A percentile compares a stretch with the other conserved stretches of the same genome.
phyloP scores from a whole-genome alignment of 2,113 vertebrate species.

The Lagopus leucura region DNA sequence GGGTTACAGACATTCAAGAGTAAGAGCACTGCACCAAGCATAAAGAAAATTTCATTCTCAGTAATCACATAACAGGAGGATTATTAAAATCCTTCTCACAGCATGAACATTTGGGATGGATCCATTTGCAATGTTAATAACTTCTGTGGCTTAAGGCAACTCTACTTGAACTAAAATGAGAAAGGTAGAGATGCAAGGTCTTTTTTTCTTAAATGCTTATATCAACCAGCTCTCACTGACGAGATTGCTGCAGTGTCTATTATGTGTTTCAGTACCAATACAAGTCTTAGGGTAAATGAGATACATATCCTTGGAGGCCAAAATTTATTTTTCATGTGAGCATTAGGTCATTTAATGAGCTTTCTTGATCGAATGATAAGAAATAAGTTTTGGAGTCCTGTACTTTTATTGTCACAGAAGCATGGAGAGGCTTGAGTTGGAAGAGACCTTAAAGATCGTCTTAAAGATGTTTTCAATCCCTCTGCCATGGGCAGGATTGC shows the following conservation, averaged over 20 bases:
- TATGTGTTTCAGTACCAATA: neutral
- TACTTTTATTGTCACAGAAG: neutral
- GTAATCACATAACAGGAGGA: constrained; percentile 4
- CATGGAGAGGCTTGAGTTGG: too few relatives aligned
- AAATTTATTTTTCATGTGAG: neutral
- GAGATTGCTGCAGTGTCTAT: neutral
- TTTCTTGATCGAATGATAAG: neutral
- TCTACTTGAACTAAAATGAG: neutral
- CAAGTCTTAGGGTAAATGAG: neutral
- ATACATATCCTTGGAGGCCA: neutral
- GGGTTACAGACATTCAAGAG: neutral
- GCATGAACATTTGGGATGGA: neutral
- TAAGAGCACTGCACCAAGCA: neutral
- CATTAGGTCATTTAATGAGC: neutral
- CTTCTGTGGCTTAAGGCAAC: neutral
- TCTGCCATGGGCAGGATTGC: too few relatives aligned
- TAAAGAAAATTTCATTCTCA: neutral
- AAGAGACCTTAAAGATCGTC: too few relatives aligned
- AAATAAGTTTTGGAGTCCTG: neutral
- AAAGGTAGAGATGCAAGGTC: neutral
- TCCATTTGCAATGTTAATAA: constrained; percentile 27
- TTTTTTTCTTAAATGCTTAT: neutral
- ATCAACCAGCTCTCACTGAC: neutral
- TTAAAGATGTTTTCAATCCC: too few relatives aligned
- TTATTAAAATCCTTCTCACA: neutral